phyloP scores from a whole-genome alignment of 2,888 invertebrate genomes.

The Cantharis rustica region DNA sequence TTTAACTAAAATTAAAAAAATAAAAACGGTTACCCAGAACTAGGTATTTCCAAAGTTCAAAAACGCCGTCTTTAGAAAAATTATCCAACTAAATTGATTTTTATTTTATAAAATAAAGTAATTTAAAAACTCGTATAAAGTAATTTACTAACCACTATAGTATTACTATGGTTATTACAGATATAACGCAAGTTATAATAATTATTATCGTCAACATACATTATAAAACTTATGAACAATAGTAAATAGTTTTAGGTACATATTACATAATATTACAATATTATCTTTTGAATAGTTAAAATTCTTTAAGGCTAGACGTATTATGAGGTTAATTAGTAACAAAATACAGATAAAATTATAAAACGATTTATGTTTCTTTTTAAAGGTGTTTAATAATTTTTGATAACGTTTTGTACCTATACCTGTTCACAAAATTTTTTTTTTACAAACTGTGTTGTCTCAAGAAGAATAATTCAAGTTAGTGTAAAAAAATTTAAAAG shows the following conservation, averaged over 20 bases:
- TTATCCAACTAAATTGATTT: background rate
- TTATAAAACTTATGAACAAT: background rate
- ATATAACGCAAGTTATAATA: background rate
- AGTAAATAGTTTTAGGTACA: background rate
- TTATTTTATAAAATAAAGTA: background rate
- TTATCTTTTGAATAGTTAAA: background rate
- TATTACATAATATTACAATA: background rate
- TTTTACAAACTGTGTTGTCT: too few species aligned
- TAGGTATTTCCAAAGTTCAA: too few species aligned
- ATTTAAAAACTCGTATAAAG: too few species aligned
- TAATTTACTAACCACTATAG: too few species aligned
- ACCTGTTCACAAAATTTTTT: too few species aligned
- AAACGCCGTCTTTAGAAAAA: too few species aligned
- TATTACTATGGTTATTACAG: background rate
- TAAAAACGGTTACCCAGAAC: too few species aligned
- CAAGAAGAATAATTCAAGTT: too few species aligned
- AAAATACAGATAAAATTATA: background rate
- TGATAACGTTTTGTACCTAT: too few species aligned
- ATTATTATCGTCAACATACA: background rate
- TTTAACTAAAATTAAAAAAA: too few species aligned
- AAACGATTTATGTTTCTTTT: background rate
- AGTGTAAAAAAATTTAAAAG: too few species aligned
- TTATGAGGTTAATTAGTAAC: background rate
- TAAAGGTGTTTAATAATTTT: background rate
- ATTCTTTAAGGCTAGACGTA: background rate